Percentiles rank a stretch among this genome's conserved stretches.
phyloP scores from a whole-genome alignment of 2,113 vertebrate genomes.

The Canis aureus region DNA sequence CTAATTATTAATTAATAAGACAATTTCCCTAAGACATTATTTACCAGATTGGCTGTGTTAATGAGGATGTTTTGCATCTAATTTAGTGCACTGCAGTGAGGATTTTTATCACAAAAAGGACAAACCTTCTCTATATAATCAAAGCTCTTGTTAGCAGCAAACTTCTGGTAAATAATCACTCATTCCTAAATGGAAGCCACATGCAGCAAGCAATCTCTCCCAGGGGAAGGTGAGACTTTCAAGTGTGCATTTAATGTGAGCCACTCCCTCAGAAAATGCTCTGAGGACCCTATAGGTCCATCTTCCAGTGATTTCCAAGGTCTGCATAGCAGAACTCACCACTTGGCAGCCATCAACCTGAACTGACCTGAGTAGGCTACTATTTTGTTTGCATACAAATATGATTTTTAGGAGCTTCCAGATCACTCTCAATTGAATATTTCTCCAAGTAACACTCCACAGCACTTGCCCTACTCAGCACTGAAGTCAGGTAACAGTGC shows the following conservation, averaged over 20 bases:
- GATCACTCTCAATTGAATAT: neutral
- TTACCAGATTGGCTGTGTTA: slow-evolving; percentile 83
- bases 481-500: neutral
- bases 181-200: slow-evolving; percentile 50
- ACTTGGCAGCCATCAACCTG: neutral
- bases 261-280: neutral
- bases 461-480: neutral
- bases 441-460: neutral
- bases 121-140: slow-evolving; percentile 58
- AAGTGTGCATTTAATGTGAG: neutral
- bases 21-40: slow-evolving; percentile 85
- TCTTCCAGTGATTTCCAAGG: neutral
- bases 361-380: neutral
- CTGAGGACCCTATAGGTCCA: neutral
- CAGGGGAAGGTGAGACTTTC: neutral
- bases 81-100: slow-evolving; percentile 84
- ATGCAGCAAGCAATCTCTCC: neutral
- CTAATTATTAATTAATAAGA: slow-evolving; percentile 88
- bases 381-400: neutral
- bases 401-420: neutral
- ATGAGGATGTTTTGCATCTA: slow-evolving; percentile 83
- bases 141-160: slow-evolving; percentile 61
- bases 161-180: slow-evolving; percentile 62
- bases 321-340: neutral
- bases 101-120: slow-evolving; percentile 79